Evolutionary conservation across 2,113 vertebrate species (phyloP).

Genomic region (Pangasianodon gigas): DNA sequence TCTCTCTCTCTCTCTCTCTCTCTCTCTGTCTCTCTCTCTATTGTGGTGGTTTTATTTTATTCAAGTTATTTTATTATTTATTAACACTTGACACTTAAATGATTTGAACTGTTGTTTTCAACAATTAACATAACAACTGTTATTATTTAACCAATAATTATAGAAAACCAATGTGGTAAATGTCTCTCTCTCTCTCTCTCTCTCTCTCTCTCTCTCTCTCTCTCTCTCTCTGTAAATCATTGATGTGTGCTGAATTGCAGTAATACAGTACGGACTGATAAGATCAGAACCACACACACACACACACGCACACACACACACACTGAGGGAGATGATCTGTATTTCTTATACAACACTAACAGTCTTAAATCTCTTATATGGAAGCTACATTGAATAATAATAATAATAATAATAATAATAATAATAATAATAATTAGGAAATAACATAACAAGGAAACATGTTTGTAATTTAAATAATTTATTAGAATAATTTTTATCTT

Average conservation of each 20-base stretch:
- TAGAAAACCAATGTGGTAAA: no score
- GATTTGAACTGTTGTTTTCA: no score
- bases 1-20: background rate
- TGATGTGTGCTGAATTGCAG: conserved; percentile 41
- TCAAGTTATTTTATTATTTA: no score
- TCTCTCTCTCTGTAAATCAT: conserved; percentile 25
- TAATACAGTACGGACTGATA: conserved; percentile 41
- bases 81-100: no score
- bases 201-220: background rate
- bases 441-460: background rate
- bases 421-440: background rate
- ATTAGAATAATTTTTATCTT: no score
- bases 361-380: background rate
- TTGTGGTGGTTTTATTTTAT: no score
- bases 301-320: background rate
- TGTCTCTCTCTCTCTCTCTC: background rate
- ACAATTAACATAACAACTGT: no score
- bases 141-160: no score
- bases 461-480: no score
- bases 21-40: background rate
- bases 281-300: conserved; percentile 25
- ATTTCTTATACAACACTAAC: background rate
- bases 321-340: background rate
- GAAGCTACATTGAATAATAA: background rate
- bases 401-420: background rate